Evolutionary conservation across 2,888 invertebrate species (phyloP).

Genomic region (Epicampocera succincta): DNA sequence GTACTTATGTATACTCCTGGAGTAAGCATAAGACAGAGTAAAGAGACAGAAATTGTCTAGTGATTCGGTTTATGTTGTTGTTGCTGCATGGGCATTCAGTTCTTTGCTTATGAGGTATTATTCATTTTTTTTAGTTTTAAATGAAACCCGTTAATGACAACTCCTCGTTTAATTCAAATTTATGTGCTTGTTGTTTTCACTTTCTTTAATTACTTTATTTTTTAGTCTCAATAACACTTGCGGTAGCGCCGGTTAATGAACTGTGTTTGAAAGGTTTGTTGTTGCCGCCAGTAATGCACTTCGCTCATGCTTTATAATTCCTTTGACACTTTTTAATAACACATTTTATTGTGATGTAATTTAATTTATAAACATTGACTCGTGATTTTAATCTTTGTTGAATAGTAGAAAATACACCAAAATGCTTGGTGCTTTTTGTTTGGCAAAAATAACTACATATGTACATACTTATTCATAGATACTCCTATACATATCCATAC

Average conservation of each 20-base stretch:
- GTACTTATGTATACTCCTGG: background rate
- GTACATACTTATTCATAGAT: background rate
- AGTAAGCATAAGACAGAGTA: too few relatives aligned
- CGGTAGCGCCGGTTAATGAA: conserved; percentile 48
- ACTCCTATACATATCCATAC: background rate
- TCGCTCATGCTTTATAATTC: conserved; percentile 6
- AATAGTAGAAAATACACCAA: too few relatives aligned
- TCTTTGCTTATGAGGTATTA: conserved; percentile 16
- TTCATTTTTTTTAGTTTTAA: conserved; percentile 33
- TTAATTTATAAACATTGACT: too few relatives aligned
- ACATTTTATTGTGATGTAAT: background rate
- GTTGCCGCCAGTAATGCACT: background rate
- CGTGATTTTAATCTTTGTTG: too few relatives aligned
- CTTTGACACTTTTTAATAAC: conserved; percentile 33
- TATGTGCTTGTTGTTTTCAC: conserved; percentile 43
- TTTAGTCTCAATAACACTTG: conserved; percentile 46
- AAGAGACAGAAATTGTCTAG: background rate
- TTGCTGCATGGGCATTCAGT: conserved; percentile 10
- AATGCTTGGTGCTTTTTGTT: too few relatives aligned
- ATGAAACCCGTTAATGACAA: conserved; percentile 55
- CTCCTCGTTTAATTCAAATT: conserved; percentile 44
- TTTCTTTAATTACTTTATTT: conserved; percentile 45
- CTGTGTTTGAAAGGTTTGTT: conserved; percentile 41
- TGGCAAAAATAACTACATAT: background rate
- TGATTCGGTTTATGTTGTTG: conserved; percentile 25